phyloP scores from a whole-genome alignment of 2,113 vertebrate genomes.

The Cygnus buccinator region DNA sequence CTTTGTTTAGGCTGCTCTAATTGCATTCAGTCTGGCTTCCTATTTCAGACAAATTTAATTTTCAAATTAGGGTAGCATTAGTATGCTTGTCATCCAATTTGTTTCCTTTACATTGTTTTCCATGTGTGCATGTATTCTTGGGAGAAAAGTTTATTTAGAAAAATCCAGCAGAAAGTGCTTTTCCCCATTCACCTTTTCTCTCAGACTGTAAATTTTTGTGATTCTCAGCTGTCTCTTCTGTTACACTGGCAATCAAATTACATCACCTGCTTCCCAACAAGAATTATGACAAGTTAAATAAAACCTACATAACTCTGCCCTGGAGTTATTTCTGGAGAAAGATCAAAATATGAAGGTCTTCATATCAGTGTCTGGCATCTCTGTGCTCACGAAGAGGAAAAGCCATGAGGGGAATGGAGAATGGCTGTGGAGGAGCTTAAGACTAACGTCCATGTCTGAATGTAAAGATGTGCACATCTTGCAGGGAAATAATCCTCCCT shows the following conservation, averaged over 20 bases:
- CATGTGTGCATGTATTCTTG: neutral
- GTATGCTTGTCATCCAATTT: neutral
- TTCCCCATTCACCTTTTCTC: neutral
- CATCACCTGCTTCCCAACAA: neutral
- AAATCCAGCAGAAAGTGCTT: neutral
- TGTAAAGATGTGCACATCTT: neutral
- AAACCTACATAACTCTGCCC: neutral
- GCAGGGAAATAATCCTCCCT: neutral
- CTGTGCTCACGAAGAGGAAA: neutral
- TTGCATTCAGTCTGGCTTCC: neutral
- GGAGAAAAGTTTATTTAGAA: neutral
- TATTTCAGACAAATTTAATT: neutral
- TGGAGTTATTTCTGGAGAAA: neutral
- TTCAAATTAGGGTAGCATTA: neutral
- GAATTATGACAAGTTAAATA: neutral
- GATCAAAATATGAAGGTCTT: neutral
- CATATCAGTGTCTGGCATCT: neutral
- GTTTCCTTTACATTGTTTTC: neutral
- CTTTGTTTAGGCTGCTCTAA: neutral
- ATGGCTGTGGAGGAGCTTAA: neutral
- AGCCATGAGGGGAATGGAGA: neutral
- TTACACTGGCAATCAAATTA: neutral
- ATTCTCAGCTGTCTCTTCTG: neutral
- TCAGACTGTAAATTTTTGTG: neutral
- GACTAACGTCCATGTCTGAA: neutral